A percentile compares a stretch with the other conserved stretches of the same genome.
These are phyloP conservation scores for Alentia gelatinosa DNA, from an alignment of 2,888 invertebrate species.

Conservation along the genomic window DNA sequence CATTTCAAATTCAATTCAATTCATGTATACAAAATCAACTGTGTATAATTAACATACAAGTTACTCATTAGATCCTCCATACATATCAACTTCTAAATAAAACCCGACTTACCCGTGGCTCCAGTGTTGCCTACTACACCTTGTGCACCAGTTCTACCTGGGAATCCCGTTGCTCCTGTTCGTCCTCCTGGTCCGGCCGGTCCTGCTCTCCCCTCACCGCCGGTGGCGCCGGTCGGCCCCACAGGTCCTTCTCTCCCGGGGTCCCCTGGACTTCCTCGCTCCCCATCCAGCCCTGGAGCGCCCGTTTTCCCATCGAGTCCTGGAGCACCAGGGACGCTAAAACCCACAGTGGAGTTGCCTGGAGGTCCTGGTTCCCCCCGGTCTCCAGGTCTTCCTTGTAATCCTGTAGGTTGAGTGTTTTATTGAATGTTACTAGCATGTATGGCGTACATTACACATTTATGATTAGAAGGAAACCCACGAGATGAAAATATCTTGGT, in stretches of 20 bases:
- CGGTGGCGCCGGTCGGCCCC: background rate
- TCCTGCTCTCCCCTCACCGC: background rate
- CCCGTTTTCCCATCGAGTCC: background rate
- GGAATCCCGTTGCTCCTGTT: background rate
- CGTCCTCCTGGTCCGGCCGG: background rate
- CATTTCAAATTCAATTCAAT: no score
- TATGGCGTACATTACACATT: no score
- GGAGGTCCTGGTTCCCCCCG: slow-evolving; percentile 42
- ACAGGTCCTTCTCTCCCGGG: background rate
- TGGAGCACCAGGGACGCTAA: background rate
- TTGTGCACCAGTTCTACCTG: background rate
- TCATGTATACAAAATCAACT: no score
- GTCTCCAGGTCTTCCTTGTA: slow-evolving; percentile 54
- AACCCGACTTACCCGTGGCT: slow-evolving; percentile 19
- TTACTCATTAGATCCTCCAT: no score
- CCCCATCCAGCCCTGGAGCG: background rate
- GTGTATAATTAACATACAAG: no score
- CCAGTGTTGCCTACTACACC: background rate
- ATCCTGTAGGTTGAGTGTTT: background rate
- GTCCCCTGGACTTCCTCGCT: background rate
- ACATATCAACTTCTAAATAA: no score
- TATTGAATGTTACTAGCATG: no score
- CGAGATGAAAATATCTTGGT: no score
- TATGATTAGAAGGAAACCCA: no score
- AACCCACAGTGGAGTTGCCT: slow-evolving; percentile 33